Percentiles rank a stretch among this genome's conserved stretches.
Conservation (phyloP, 2,797 vertebrate species). For the Cottoperca gobio region DNA sequence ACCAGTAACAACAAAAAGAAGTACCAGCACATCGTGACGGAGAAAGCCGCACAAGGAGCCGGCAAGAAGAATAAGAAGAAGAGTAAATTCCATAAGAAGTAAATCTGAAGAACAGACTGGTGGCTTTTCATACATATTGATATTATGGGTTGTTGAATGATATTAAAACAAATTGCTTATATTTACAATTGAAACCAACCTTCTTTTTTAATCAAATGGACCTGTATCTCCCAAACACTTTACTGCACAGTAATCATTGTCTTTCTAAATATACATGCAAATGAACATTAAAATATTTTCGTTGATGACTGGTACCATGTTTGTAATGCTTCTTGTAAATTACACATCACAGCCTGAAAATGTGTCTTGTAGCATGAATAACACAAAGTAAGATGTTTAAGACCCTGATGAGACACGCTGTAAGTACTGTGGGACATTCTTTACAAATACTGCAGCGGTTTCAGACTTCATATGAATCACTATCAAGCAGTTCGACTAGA, state of each 20-base stretch:
- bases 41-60: slow-evolving; percentile 89
- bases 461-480: neutral
- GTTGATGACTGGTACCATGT: neutral
- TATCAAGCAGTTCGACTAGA: neutral
- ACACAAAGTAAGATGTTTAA: too few relatives aligned
- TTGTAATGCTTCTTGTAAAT: neutral
- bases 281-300: slow-evolving; percentile 14
- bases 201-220: slow-evolving; percentile 16
- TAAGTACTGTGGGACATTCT: neutral
- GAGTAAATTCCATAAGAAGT: slow-evolving; percentile 89
- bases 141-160: neutral
- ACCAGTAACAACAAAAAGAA: slow-evolving; percentile 95
- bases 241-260: slow-evolving; percentile 4
- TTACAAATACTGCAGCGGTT: neutral
- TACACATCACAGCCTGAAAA: neutral
- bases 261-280: neutral
- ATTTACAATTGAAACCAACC: slow-evolving; percentile 6
- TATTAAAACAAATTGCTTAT: neutral
- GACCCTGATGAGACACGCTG: too few relatives aligned
- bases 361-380: neutral
- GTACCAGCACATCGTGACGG: slow-evolving; percentile 90
- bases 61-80: slow-evolving; percentile 85
- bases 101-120: slow-evolving; percentile 25
- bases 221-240: neutral
- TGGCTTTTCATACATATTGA: slow-evolving; percentile 16